Evolutionary conservation across 2,113 vertebrate genomes (phyloP).

Genomic region (Rhadina sibilatrix): DNA sequence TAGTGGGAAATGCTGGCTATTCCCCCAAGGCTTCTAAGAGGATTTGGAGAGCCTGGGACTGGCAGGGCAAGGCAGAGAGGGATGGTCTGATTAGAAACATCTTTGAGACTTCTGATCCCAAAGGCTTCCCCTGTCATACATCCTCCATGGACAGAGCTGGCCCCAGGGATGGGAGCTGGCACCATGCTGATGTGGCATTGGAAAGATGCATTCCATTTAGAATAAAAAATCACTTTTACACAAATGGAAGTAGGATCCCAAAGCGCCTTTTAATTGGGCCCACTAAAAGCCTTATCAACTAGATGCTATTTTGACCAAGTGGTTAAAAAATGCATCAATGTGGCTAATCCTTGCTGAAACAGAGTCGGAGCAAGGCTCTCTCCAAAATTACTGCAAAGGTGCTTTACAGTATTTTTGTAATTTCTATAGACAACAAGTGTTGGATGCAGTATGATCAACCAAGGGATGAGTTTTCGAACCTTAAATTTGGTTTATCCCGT

Average conservation of each 20-base stretch:
- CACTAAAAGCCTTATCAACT: constrained; percentile 47
- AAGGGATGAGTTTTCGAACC: neutral
- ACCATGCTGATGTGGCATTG: neutral
- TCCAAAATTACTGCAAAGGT: neutral
- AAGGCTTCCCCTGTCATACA: neutral
- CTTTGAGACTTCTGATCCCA: neutral
- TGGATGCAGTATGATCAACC: neutral
- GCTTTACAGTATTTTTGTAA: neutral
- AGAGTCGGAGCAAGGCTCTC: fast-evolving
- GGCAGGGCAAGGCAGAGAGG: neutral
- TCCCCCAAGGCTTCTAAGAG: neutral
- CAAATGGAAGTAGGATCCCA: neutral
- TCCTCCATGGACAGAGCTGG: neutral
- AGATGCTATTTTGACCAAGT: neutral
- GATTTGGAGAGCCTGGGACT: neutral
- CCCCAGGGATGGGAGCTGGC: neutral
- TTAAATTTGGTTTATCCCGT: neutral
- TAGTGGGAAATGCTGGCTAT: neutral
- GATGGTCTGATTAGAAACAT: neutral
- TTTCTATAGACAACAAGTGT: neutral
- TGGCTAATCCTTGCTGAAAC: neutral
- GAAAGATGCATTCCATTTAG: neutral
- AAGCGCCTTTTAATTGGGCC: neutral
- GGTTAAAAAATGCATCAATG: neutral
- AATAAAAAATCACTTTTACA: constrained; percentile 1